These are phyloP conservation scores for Semotilus atromaculatus DNA, from an alignment of 2,797 vertebrate species.

Conservation along the genomic window DNA sequence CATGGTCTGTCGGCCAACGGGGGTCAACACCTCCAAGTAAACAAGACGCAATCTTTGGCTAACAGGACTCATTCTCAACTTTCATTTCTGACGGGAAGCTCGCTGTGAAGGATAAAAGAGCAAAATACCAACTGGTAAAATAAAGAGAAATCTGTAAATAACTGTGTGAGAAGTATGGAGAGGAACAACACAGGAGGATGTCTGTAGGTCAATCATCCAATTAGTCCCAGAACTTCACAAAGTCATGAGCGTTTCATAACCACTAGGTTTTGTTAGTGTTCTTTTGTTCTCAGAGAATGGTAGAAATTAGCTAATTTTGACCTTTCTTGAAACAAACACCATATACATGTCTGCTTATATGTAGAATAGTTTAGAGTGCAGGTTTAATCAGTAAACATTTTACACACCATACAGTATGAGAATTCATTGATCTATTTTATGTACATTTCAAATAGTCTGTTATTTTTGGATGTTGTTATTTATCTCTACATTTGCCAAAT, in stretches of 20 bases:
- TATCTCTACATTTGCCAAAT: not conserved
- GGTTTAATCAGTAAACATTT: not conserved
- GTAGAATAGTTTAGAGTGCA: not conserved
- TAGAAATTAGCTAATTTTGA: not conserved
- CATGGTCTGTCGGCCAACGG: constrained; percentile 42
- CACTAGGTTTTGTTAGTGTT: not conserved
- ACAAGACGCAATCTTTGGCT: constrained; percentile 48
- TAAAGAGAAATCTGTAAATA: constrained; percentile 19
- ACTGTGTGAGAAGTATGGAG: not conserved
- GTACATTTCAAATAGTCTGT: not conserved
- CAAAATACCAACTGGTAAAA: constrained; percentile 42
- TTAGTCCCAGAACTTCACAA: constrained; percentile 6
- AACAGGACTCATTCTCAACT: constrained; percentile 42
- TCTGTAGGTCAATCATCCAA: constrained; percentile 44
- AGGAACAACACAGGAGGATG: not conserved
- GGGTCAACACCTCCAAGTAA: constrained; percentile 54
- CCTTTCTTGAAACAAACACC: not conserved
- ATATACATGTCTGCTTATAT: not conserved
- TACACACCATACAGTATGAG: not conserved
- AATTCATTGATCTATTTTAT: not conserved
- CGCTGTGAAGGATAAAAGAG: constrained; percentile 18
- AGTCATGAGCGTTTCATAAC: constrained; percentile 19
- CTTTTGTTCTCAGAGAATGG: not conserved
- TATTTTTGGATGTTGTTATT: not conserved
- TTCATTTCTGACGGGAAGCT: constrained; percentile 43